Evolutionary conservation across 2,113 vertebrate species (phyloP).

Genomic region (Rhinogobius similis): DNA sequence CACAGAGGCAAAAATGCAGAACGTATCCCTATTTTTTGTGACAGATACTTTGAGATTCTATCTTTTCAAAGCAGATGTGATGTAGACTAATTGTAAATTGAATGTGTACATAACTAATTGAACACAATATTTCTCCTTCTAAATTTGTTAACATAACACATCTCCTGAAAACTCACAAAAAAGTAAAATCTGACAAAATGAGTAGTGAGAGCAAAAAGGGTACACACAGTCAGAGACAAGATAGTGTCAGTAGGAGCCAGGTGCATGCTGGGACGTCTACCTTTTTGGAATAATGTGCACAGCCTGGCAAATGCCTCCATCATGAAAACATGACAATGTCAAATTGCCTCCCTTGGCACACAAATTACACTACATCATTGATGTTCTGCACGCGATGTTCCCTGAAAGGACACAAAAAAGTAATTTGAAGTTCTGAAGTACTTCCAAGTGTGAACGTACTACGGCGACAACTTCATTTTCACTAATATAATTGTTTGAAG

Average conservation of each 20-base stretch:
- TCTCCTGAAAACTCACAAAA: background rate
- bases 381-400: conserved; percentile 1
- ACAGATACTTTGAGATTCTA: background rate
- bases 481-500: conserved; percentile 3
- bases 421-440: conserved; percentile 40
- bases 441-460: background rate
- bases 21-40: too few relatives aligned
- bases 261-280: conserved; percentile 13
- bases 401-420: conserved; percentile 22
- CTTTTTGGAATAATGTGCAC: conserved; percentile 18
- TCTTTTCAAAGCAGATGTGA: background rate
- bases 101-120: background rate
- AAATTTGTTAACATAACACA: background rate
- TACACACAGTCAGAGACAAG: background rate
- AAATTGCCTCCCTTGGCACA: conserved; percentile 18
- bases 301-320: conserved; percentile 26
- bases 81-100: background rate
- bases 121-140: background rate
- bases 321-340: conserved; percentile 30
- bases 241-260: background rate
- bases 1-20: too few relatives aligned
- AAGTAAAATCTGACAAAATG: background rate
- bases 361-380: conserved; percentile 29
- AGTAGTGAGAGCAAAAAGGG: background rate
- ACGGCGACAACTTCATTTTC: conserved; percentile 1